Percentiles rank a stretch among this genome's conserved stretches.
Evolutionary conservation across 2,797 vertebrate genomes (phyloP).

Genomic region (Poeciliopsis gracilis): DNA sequence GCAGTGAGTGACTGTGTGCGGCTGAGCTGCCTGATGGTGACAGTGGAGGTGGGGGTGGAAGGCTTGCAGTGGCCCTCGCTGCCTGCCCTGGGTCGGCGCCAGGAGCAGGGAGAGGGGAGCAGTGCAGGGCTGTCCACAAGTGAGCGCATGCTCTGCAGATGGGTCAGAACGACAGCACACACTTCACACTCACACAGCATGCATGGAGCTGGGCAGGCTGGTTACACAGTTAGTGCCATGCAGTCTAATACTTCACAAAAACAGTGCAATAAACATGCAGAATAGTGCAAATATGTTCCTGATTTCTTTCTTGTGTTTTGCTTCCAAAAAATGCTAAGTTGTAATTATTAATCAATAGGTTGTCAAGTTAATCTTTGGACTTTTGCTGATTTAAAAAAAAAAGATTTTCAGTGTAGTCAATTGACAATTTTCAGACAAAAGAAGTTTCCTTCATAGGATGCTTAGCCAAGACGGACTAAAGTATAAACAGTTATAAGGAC

Average conservation of each 20-base stretch:
- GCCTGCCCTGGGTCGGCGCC: constrained; percentile 81
- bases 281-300: not conserved
- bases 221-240: constrained; percentile 69
- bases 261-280: constrained; percentile 1
- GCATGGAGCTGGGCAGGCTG: constrained; percentile 66
- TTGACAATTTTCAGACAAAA: not conserved
- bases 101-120: constrained; percentile 81
- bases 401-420: not conserved
- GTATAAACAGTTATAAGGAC: not conserved
- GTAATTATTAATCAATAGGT: not conserved
- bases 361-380: constrained; percentile 3
- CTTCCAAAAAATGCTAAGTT: too few relatives aligned
- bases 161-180: constrained; percentile 85
- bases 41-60: constrained; percentile 81
- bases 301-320: not conserved
- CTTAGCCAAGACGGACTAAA: not conserved
- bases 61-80: constrained; percentile 84
- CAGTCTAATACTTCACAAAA: constrained; percentile 45
- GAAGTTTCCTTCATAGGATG: not conserved
- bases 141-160: constrained; percentile 95
- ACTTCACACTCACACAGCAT: constrained; percentile 75
- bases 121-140: constrained; percentile 81
- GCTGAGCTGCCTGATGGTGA: constrained; percentile 82
- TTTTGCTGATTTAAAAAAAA: not conserved
- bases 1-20: constrained; percentile 85